phyloP scores from a whole-genome alignment of 2,113 vertebrate genomes.

The Setophaga kirtlandii region DNA sequence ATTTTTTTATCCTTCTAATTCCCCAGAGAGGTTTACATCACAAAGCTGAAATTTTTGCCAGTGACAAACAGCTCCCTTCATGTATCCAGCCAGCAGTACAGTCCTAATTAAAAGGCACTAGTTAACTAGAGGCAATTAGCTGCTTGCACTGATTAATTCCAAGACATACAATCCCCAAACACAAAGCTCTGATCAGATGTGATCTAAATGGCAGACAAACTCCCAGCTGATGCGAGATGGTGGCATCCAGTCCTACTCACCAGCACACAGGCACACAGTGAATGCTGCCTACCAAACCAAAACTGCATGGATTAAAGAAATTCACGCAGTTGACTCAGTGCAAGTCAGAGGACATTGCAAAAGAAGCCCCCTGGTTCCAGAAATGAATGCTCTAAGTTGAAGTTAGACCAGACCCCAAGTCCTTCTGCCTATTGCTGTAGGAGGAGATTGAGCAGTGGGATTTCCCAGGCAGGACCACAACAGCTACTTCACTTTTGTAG shows the following conservation, averaged over 20 bases:
- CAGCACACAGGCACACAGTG: neutral
- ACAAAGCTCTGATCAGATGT: neutral
- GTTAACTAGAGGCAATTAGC: neutral
- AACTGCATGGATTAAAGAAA: neutral
- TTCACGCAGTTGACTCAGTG: neutral
- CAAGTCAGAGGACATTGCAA: neutral
- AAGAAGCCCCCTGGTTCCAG: neutral
- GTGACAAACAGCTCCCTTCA: conserved; percentile 14
- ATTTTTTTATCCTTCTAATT: neutral
- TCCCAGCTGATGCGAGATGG: neutral
- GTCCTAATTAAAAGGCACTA: conserved; percentile 14
- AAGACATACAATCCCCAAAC: neutral
- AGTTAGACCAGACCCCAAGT: neutral
- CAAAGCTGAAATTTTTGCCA: neutral
- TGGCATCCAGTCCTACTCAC: neutral
- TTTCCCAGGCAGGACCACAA: neutral
- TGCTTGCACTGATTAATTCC: neutral
- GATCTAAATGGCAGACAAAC: neutral
- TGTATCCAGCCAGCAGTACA: neutral
- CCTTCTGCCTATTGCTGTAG: neutral
- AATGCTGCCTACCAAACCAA: neutral
- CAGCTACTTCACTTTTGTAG: neutral
- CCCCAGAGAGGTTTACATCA: conserved; percentile 29
- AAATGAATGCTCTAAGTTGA: neutral
- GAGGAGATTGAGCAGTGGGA: neutral